phyloP scores from a whole-genome alignment of 2,797 vertebrate species.

The Botia kubotai region DNA sequence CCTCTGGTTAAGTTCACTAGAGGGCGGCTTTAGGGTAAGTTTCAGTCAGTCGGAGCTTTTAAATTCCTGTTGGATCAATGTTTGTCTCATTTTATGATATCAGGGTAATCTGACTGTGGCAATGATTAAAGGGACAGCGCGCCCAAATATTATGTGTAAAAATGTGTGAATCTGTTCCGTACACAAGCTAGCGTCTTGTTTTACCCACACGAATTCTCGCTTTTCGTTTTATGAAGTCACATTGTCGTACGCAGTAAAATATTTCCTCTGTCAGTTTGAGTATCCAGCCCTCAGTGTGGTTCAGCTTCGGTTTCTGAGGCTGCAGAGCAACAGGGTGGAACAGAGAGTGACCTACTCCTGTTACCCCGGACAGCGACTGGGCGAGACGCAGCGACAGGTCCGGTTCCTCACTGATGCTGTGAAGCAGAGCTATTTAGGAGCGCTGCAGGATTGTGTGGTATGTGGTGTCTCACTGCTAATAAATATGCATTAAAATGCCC shows the following conservation, averaged over 20 bases:
- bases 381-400: slow-evolving; percentile 69
- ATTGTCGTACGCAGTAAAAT: neutral
- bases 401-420: slow-evolving; percentile 83
- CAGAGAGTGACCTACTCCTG: slow-evolving; percentile 86
- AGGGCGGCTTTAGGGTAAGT: slow-evolving; percentile 80
- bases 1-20: slow-evolving; percentile 85
- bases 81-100: neutral
- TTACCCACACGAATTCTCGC: too few species aligned
- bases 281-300: slow-evolving; percentile 82
- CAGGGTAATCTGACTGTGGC: too few species aligned
- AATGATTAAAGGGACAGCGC: too few species aligned
- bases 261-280: slow-evolving; percentile 74
- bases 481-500: too few species aligned
- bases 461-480: slow-evolving; percentile 36
- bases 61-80: neutral
- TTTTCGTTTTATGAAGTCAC: neutral
- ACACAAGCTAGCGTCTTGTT: too few species aligned
- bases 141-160: too few species aligned
- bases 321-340: slow-evolving; percentile 80
- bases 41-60: neutral
- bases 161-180: too few species aligned
- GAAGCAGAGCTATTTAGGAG: slow-evolving; percentile 81
- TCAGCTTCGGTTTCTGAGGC: slow-evolving; percentile 87
- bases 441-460: slow-evolving; percentile 83
- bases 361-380: slow-evolving; percentile 71